Evolutionary conservation across 2,113 vertebrate genomes (phyloP), one percentile per base, ranked within the genome.

Genomic region (Pomatostomus ruficeps): DNA sequence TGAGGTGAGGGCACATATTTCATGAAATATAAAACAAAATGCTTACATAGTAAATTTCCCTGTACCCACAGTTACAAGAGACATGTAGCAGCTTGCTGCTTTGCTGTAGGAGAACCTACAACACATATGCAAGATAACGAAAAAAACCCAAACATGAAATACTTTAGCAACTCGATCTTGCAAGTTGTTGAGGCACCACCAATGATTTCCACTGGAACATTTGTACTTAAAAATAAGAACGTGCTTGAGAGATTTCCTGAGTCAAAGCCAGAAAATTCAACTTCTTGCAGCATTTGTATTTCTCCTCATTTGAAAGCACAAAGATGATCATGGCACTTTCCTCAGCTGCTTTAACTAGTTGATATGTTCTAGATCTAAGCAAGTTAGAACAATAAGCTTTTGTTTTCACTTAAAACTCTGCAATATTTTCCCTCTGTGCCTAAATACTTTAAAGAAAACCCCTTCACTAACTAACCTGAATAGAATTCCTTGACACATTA

Each of bases 81-180:
- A 88, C 82, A 22, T 67, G 75, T 22, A 88, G 63, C 63, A 91
- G 82, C 94, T 95, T 91, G 93, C 55, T 71, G 61, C 63, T 80
- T 52, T 67, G 59, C 85, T 67, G 28, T 6, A 57, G 67, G 40
- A 94, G 55, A 94, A 59, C 55, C 58, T 90, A 49, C 42, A 85
- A 62, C 18, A 33, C 31, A 8, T 17, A 46, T 23, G 58, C 77
- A 91, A 82, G 68, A 79, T 43, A 89, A 73, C 6, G 43, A 85
- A 76, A 85, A 74, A 79, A 76, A 85, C 46, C 24, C 14, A 91
- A 94, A 93, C 33, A 24, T n/a, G 72, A 75, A 89, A 68, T 46
- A 42, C 46, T 91, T 68, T 40, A 91, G 89, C 55, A 71, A 70
- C 67, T 59, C 40, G 17, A 83, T 88, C 80, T 42, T 91, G 75